These are phyloP conservation scores for Sphaerodactylus townsendi DNA, from an alignment of 2,113 vertebrate species.

Conservation along the genomic window DNA sequence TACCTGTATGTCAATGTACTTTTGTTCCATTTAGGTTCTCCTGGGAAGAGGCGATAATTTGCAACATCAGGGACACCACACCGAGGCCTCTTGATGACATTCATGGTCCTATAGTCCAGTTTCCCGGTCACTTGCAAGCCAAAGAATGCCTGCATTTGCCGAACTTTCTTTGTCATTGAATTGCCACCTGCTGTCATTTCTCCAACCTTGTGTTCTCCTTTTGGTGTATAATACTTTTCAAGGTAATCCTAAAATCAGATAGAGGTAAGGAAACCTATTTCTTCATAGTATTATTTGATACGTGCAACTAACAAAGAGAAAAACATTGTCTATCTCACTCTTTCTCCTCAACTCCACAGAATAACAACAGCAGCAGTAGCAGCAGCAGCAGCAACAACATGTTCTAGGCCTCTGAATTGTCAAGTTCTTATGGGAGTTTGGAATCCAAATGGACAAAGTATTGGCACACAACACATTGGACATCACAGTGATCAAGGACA, in stretches of 20 bases:
- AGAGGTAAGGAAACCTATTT: conserved; percentile 25
- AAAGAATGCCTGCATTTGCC: conserved; percentile 76
- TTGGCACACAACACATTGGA: too few relatives aligned
- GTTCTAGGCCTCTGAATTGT: too few relatives aligned
- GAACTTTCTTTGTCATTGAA: conserved; percentile 53
- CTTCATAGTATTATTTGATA: background rate
- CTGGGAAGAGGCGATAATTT: conserved; percentile 72
- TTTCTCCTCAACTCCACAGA: too few relatives aligned
- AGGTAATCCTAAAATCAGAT: conserved; percentile 43
- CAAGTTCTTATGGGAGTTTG: too few relatives aligned
- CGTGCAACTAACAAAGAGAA: too few relatives aligned
- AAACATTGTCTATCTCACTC: too few relatives aligned
- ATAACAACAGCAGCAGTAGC: too few relatives aligned
- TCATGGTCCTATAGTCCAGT: conserved; percentile 66
- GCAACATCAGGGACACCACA: conserved; percentile 74
- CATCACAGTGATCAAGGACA: too few relatives aligned
- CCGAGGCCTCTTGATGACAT: conserved; percentile 71
- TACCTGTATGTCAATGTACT: conserved; percentile 78
- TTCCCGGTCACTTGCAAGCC: conserved; percentile 71
- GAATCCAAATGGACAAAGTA: too few relatives aligned
- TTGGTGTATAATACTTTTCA: conserved; percentile 45
- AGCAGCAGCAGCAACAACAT: too few relatives aligned
- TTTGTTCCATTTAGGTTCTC: conserved; percentile 75
- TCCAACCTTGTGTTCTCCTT: conserved; percentile 32
- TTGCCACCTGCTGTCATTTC: conserved; percentile 31